Conservation (phyloP, 2,888 invertebrate genomes). For the Epistrophe eligans region DNA sequence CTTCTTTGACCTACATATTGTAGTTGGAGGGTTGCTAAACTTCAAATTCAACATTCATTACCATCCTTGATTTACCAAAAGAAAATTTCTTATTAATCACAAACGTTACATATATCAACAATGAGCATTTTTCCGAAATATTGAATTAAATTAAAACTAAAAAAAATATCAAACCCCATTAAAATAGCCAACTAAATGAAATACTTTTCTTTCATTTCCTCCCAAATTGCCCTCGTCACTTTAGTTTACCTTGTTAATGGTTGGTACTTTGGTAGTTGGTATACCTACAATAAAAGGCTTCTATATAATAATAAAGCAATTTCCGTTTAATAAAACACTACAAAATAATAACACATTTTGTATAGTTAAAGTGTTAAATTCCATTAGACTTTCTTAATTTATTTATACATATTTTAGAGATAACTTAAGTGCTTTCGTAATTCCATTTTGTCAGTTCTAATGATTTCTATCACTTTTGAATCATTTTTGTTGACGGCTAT, state of each 20-base stretch:
- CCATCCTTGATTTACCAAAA: too few species aligned
- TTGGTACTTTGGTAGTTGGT: background rate
- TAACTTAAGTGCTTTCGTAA: constrained; percentile 61
- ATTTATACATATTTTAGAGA: constrained; percentile 35
- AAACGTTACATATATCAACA: too few species aligned
- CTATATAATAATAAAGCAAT: constrained; percentile 19
- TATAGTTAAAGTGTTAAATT: constrained; percentile 34
- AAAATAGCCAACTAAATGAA: too few species aligned
- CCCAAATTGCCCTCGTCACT: background rate
- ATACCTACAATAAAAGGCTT: background rate
- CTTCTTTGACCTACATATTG: too few species aligned
- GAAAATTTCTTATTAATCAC: too few species aligned
- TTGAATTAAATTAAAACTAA: too few species aligned
- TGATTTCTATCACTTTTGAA: constrained; percentile 38
- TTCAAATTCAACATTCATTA: too few species aligned
- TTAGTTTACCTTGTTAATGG: background rate
- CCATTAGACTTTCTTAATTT: constrained; percentile 37
- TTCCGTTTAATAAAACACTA: constrained; percentile 7
- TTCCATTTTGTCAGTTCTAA: constrained; percentile 47
- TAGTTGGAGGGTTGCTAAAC: too few species aligned
- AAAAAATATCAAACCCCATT: too few species aligned
- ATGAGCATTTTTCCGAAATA: too few species aligned
- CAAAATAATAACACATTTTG: constrained; percentile 13
- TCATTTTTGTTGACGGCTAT: constrained; percentile 27
- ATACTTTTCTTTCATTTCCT: background rate